These are phyloP conservation scores for Desmodus rotundus DNA, from an alignment of 2,113 vertebrate species.

Conservation along the genomic window DNA sequence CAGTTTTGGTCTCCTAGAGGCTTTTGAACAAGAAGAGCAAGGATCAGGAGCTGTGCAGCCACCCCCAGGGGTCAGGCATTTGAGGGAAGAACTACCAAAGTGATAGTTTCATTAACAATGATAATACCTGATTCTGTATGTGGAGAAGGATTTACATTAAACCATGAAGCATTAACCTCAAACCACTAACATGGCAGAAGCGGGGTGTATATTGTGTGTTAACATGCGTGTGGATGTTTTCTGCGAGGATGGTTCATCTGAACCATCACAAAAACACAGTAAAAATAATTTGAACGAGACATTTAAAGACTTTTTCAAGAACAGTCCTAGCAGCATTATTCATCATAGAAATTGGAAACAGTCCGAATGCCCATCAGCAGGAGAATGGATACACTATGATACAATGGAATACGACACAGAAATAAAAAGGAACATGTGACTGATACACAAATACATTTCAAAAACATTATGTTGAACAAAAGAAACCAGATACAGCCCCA, in stretches of 20 bases:
- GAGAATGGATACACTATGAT: neutral
- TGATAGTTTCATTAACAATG: neutral
- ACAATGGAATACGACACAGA: neutral
- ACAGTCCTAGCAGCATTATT: neutral
- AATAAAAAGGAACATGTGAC: neutral
- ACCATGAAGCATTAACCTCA: neutral
- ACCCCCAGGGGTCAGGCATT: neutral
- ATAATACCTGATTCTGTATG: neutral
- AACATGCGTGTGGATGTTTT: neutral
- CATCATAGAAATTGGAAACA: neutral
- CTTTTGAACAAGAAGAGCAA: neutral
- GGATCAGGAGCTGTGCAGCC: neutral
- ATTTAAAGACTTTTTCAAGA: constrained; percentile 26
- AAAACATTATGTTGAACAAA: neutral
- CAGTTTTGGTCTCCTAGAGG: neutral
- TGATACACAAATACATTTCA: neutral
- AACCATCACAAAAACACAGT: neutral
- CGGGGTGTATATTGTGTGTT: neutral
- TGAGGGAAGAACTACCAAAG: neutral
- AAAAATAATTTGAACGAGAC: constrained; percentile 2
- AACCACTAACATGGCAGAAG: neutral
- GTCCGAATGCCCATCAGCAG: neutral
- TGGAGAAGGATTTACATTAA: neutral
- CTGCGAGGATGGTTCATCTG: neutral
- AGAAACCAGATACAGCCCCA: neutral